phyloP scores from a whole-genome alignment of 2,888 invertebrate species.

The Cyclophora albipunctata region DNA sequence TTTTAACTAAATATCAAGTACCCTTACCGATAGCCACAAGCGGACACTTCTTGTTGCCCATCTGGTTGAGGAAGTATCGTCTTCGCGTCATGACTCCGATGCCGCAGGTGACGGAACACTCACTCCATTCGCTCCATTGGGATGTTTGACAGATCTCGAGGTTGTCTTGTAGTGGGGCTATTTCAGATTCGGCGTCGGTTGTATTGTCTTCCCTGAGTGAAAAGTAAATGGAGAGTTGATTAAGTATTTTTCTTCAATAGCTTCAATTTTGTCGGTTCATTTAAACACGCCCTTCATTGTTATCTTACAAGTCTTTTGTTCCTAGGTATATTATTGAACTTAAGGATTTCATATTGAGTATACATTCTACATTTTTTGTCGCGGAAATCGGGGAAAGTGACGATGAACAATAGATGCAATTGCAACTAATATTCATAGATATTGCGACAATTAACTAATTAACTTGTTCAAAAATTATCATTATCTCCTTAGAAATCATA shows the following conservation, averaged over 20 bases:
- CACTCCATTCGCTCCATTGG: constrained; percentile 87
- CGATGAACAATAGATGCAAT: too few species aligned
- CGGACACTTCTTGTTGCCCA: constrained; percentile 88
- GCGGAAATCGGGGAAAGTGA: too few species aligned
- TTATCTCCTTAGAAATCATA: too few species aligned
- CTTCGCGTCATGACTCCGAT: constrained; percentile 84
- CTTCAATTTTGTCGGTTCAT: not conserved
- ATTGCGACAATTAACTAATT: too few species aligned
- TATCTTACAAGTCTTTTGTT: not conserved
- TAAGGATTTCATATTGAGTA: too few species aligned
- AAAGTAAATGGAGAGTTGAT: not conserved
- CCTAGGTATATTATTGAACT: too few species aligned
- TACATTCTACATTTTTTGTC: too few species aligned
- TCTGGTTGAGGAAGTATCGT: constrained; percentile 82
- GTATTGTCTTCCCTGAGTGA: constrained; percentile 31
- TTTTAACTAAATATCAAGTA: too few species aligned
- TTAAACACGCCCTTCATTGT: not conserved
- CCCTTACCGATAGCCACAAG: constrained; percentile 78
- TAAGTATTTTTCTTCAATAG: too few species aligned
- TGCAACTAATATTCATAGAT: too few species aligned
- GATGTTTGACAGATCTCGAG: constrained; percentile 78
- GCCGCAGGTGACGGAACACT: constrained; percentile 91
- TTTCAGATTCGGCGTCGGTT: constrained; percentile 24
- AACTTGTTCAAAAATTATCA: too few species aligned
- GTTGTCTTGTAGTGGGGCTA: constrained; percentile 23